These are phyloP conservation scores for Psilopsiagon aymara DNA, from an alignment of 2,113 vertebrate species.

Conservation along the genomic window DNA sequence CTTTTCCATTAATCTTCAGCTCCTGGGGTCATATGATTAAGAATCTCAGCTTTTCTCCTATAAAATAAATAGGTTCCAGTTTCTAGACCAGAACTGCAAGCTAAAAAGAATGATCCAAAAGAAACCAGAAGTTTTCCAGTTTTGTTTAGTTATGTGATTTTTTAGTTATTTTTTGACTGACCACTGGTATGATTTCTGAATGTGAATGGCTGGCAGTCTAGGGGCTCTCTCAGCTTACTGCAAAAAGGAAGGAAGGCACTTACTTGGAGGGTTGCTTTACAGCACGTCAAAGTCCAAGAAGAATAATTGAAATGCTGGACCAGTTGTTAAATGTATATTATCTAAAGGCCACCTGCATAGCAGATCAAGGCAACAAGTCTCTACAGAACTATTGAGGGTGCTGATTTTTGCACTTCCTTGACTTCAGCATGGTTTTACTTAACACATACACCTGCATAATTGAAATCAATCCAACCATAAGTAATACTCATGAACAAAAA, in stretches of 20 bases:
- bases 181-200: not conserved
- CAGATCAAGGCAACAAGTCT: conserved; percentile 27
- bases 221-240: not conserved
- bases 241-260: not conserved
- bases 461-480: conserved; percentile 49
- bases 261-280: not conserved
- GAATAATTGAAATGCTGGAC: conserved; percentile 22
- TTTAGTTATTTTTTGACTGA: not conserved
- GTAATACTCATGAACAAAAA: conserved; percentile 16
- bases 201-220: not conserved
- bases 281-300: not conserved
- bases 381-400: not conserved
- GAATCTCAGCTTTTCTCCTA: not conserved
- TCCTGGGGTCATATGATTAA: conserved; percentile 4
- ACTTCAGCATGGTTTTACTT: conserved; percentile 50
- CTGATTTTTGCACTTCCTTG: conserved; percentile 64
- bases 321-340: conserved; percentile 29
- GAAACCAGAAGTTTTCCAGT: not conserved
- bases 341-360: conserved; percentile 41
- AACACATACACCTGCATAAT: conserved; percentile 61
- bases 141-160: not conserved
- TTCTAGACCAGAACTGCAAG: not conserved
- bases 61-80: conserved; percentile 38
- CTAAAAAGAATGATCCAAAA: not conserved
- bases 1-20: conserved; percentile 1